These are phyloP conservation scores for Cebus imitator DNA, from an alignment of 2,113 vertebrate species.

Conservation along the genomic window DNA sequence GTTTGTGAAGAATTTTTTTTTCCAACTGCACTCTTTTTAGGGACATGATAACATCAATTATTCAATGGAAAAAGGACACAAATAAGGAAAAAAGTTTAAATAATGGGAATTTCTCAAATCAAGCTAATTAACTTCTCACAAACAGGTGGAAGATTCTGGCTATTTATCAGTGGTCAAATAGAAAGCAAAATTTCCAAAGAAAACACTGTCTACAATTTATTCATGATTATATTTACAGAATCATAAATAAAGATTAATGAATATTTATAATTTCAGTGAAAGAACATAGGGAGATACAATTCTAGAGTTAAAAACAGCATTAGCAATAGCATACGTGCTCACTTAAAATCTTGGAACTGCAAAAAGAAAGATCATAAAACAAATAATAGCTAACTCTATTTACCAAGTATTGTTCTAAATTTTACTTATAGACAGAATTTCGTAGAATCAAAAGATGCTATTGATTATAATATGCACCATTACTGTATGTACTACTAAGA, in stretches of 20 bases:
- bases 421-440: not conserved
- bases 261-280: not conserved
- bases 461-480: not conserved
- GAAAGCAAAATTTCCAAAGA: not conserved
- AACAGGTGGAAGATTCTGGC: not conserved
- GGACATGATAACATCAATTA: not conserved
- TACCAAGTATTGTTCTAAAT: not conserved
- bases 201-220: not conserved
- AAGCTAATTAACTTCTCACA: conserved; percentile 22
- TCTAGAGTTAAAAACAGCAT: not conserved
- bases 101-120: conserved; percentile 26
- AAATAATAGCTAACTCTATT: not conserved
- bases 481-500: not conserved
- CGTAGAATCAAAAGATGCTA: not conserved
- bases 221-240: not conserved
- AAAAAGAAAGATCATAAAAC: not conserved
- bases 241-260: not conserved
- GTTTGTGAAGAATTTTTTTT: not conserved
- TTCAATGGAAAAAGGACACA: not conserved
- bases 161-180: not conserved
- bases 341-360: not conserved
- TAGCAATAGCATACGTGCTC: not conserved
- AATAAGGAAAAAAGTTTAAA: not conserved
- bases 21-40: not conserved
- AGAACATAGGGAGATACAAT: not conserved